Evolutionary conservation across 2,113 vertebrate genomes (phyloP).

Genomic region (Axis porcinus): DNA sequence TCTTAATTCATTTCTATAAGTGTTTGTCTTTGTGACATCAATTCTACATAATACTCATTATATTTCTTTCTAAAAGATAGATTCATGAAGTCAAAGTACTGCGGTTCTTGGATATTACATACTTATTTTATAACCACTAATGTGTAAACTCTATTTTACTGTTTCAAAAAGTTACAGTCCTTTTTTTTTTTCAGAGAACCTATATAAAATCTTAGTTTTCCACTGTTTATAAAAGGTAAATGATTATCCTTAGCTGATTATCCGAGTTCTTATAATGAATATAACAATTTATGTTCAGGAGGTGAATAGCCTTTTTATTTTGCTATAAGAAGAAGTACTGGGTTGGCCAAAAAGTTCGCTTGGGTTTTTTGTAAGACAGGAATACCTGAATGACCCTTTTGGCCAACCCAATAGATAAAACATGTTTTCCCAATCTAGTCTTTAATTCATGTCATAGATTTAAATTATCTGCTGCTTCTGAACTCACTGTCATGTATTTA

Average conservation of each 20-base stretch:
- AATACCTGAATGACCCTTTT: background rate
- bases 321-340: background rate
- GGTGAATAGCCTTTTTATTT: background rate
- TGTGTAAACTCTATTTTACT: background rate
- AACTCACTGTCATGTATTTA: background rate
- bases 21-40: slow-evolving; percentile 4
- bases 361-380: background rate
- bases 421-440: background rate
- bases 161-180: background rate
- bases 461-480: slow-evolving; percentile 26
- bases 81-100: background rate
- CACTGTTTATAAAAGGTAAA: background rate
- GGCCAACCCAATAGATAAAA: background rate
- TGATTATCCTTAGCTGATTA: background rate
- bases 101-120: background rate
- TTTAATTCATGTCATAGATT: slow-evolving; percentile 14
- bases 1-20: slow-evolving; percentile 4
- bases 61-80: background rate
- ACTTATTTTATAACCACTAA: background rate
- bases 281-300: background rate
- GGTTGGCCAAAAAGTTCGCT: background rate
- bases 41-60: background rate
- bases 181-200: background rate
- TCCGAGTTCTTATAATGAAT: background rate
- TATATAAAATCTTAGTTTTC: background rate